Base-by-base conservation (phyloP, 2,113 vertebrate species). In the Takifugu bimaculatus region DNA sequence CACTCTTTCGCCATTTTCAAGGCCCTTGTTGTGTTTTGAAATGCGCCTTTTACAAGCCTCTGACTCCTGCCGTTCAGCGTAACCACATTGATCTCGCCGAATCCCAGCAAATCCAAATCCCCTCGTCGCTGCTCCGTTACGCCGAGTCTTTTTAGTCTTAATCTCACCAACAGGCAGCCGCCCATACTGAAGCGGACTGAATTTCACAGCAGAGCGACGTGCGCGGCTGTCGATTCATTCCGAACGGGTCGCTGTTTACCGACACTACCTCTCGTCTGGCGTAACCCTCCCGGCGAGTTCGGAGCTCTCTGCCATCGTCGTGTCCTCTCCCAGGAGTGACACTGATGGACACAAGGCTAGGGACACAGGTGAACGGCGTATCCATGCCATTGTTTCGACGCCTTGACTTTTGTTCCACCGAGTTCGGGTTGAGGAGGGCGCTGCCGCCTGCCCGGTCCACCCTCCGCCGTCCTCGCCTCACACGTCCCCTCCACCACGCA, bases 101-200 rank as follows among this genome's bases (percentile, higher is more conserved):
- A 83, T 72, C 71, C 71, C 51, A 50, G 51, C 60, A 70, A 72
- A 80, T 72, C 79, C 80, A 80, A 81, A 81, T 56, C 67, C 70
- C 67, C 57, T 50, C 57, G 72, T 69, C 57, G 57, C 79, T 15
- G 75, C 72, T 83, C 68, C 71, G 65, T 80, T 82, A 65, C 64
- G 76, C 64, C 53, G 45, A 74, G 68, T 72, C 69, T 83, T 74
- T 85, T 73, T 72, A 81, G 77, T 68, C 67, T 62, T 86, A 80
- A 88, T 85, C 79, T 83, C 74, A 77, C 56, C 74, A 78, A 74
- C 48, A 68, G 68, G 82, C 71, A 68, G 82, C 72, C 73, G 66
- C 48, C 65, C 75, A 52, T 75, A 77, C 20, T 20, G 20, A 20
- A 85, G 58, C 73, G 60, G 79, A 79, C 80, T 65, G 49, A 50